phyloP scores from a whole-genome alignment of 2,797 vertebrate species.

The Anas acuta region DNA sequence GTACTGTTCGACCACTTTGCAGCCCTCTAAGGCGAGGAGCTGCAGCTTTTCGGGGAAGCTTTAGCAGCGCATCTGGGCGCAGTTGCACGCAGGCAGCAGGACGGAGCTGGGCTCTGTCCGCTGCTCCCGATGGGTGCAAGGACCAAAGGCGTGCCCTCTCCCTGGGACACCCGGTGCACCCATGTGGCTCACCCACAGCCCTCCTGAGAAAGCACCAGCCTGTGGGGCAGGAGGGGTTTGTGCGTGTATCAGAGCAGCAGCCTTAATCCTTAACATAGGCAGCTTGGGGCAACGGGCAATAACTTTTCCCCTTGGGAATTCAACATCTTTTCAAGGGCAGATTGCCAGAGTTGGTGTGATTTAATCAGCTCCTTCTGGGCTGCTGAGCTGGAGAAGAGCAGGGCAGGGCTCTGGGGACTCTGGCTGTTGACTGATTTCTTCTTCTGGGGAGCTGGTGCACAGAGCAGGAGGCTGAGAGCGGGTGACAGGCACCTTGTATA shows the following conservation, averaged over 20 bases:
- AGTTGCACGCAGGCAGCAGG: accelerated
- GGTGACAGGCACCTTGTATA: accelerated
- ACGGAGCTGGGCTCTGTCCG: accelerated
- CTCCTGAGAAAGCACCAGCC: background rate
- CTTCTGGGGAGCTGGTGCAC: background rate
- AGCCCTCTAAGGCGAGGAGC: accelerated
- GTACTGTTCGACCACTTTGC: constrained; percentile 44
- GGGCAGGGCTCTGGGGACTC: background rate
- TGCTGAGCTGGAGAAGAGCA: background rate
- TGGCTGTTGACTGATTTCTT: background rate
- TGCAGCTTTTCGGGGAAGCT: accelerated
- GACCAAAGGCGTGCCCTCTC: too few relatives aligned
- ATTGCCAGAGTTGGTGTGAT: background rate
- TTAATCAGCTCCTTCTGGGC: accelerated
- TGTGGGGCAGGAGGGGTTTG: background rate
- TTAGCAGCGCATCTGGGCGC: accelerated
- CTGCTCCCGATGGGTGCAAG: accelerated
- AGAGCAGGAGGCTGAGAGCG: background rate
- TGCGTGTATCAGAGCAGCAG: accelerated
- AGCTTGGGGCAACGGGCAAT: background rate
- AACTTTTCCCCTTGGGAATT: background rate
- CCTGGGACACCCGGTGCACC: accelerated
- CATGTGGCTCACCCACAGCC: background rate
- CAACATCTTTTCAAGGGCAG: background rate
- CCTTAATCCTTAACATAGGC: accelerated